phyloP scores from a whole-genome alignment of 2,797 vertebrate genomes.

The Tadarida brasiliensis region DNA sequence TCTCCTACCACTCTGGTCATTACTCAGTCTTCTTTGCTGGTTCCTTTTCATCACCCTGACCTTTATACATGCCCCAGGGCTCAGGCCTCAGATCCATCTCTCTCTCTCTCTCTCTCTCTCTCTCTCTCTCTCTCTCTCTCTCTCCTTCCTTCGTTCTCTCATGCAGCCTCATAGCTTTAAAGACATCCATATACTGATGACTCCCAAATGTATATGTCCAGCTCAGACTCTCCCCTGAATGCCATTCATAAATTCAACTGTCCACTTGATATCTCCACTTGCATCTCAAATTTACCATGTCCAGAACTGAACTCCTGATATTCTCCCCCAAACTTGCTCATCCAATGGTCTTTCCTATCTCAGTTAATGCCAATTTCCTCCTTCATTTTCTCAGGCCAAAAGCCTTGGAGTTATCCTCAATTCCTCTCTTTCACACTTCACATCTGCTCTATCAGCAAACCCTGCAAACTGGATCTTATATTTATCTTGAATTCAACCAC shows the following conservation, averaged over 20 bases:
- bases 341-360: not conserved
- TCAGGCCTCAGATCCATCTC: not conserved
- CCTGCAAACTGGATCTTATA: not conserved
- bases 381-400: not conserved
- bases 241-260: conserved; percentile 56
- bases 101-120: too few relatives aligned
- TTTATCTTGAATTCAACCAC: not conserved
- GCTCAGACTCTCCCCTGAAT: conserved; percentile 29
- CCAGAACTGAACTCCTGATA: conserved; percentile 1
- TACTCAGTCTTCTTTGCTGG: not conserved
- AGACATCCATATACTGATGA: not conserved
- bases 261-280: conserved; percentile 9
- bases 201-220: not conserved
- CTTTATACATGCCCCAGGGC: not conserved
- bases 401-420: not conserved
- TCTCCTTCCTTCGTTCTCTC: not conserved
- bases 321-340: not conserved
- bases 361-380: not conserved
- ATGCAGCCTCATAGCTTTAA: not conserved
- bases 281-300: conserved; percentile 7
- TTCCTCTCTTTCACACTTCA: not conserved
- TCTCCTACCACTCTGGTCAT: not conserved
- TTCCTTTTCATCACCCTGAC: not conserved
- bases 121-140: not conserved
- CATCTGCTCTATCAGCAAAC: conserved; percentile 23